Conservation (phyloP, 2,797 vertebrate species). For the Mycteria americana region DNA sequence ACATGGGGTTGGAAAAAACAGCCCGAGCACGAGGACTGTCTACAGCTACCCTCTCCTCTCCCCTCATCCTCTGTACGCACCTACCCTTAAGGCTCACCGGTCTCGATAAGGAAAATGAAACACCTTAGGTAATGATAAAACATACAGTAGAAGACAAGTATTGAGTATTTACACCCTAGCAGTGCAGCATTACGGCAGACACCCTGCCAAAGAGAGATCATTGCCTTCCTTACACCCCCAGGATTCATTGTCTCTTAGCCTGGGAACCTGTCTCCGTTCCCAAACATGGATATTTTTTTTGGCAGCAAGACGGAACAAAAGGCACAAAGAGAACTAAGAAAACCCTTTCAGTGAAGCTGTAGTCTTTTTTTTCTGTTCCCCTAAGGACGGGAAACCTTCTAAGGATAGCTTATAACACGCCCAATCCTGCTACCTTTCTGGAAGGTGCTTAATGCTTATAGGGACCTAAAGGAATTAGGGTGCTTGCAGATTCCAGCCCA, state of each 20-base stretch:
- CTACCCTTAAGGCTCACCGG: neutral
- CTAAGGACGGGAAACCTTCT: neutral
- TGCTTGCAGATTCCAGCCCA: neutral
- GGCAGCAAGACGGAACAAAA: slow-evolving; percentile 67
- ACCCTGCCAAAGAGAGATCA: slow-evolving; percentile 30
- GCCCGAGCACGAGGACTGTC: neutral
- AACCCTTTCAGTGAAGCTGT: slow-evolving; percentile 43
- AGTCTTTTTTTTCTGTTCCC: neutral
- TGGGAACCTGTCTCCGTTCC: slow-evolving; percentile 69
- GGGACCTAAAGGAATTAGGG: neutral
- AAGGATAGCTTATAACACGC: neutral
- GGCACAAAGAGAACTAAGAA: slow-evolving; percentile 66
- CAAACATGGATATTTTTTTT: slow-evolving; percentile 70
- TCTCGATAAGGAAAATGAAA: slow-evolving; percentile 7
- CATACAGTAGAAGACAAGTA: neutral
- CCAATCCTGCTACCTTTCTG: slow-evolving; percentile 14
- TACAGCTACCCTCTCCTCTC: neutral
- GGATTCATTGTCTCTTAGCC: slow-evolving; percentile 67
- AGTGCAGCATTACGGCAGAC: neutral
- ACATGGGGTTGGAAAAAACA: neutral
- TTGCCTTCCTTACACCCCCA: slow-evolving; percentile 56
- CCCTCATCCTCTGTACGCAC: neutral
- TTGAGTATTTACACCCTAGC: neutral
- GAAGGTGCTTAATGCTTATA: neutral
- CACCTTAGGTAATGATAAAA: neutral